Base-by-base conservation (phyloP, 2,113 vertebrate genomes). In the Tricholaema leucomelas region DNA sequence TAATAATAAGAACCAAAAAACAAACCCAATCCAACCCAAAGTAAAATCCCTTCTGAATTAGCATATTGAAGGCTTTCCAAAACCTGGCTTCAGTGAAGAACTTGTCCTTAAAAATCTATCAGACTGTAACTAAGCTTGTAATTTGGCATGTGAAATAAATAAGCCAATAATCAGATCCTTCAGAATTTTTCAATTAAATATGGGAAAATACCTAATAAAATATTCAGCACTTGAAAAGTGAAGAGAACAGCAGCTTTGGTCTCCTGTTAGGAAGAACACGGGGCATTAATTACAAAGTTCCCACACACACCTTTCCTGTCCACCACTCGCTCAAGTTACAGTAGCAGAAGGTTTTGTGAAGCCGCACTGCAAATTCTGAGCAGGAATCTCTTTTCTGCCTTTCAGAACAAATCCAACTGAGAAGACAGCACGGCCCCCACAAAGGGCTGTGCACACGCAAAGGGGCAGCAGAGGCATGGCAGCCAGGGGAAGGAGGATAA, bases 81-180 rank as follows among this genome's bases (percentile, higher is more conserved):
- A 93, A 82, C 35, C 72, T 33, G 72, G 36, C 71, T 93, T 60
- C 76, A 87, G 81, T 48, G 54, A 83, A 83, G 72, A 83, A 71
- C 69, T 74, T 65, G 80, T 58, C 87, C 80, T 95, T 95, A 88
- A 94, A 93, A 90, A 88, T 69, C 85, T 91, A 90, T 85, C 87
- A 91, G 93, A 91, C 90, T 90, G 91, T 90, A 96, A 91, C 93
- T 94, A 94, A 95, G 91, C 77, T 85, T 75, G 90, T 72, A 44
- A 74, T 64, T 85, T 88, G 87, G 72, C 82, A 82, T 15, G 64
- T 28, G 72, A 91, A 95, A 91, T 87, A 95, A 76, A 73, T 52
- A 82, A 94, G 56, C n/a, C 71, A 94, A 77, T 87, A 87, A 89
- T 67, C 84, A 77, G 78, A 85, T 80, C 81, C 72, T 73, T 77